Evolutionary conservation across 2,797 vertebrate genomes (phyloP).

Genomic region (Pseudochirops corinnae): DNA sequence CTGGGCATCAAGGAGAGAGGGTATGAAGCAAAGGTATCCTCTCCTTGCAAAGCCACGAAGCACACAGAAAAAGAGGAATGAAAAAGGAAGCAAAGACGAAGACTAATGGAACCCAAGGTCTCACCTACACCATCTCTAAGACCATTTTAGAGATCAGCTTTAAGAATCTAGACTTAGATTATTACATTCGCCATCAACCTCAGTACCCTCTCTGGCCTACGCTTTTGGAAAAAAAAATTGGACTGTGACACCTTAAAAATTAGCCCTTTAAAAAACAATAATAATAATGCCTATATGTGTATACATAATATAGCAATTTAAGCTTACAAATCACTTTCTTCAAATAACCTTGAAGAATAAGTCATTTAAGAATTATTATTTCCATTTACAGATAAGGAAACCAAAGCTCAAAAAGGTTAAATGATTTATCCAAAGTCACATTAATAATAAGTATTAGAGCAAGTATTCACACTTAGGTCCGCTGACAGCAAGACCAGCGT

Average conservation of each 20-base stretch:
- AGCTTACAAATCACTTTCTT: background rate
- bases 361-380: background rate
- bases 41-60: background rate
- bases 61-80: background rate
- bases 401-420: background rate
- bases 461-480: background rate
- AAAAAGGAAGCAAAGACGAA: background rate
- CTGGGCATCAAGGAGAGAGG: background rate
- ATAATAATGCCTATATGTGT: background rate
- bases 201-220: background rate
- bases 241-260: background rate
- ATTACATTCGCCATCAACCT: background rate
- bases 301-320: background rate
- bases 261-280: background rate
- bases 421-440: background rate
- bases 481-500: background rate
- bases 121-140: background rate
- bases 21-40: background rate
- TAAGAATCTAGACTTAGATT: background rate
- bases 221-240: background rate
- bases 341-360: background rate
- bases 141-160: background rate
- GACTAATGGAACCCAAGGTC: background rate
- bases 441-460: background rate
- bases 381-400: background rate